Percentiles rank a stretch among this genome's conserved stretches.
phyloP scores from a whole-genome alignment of 1,140 invertebrate genomes.

The Drosophila saltans region DNA sequence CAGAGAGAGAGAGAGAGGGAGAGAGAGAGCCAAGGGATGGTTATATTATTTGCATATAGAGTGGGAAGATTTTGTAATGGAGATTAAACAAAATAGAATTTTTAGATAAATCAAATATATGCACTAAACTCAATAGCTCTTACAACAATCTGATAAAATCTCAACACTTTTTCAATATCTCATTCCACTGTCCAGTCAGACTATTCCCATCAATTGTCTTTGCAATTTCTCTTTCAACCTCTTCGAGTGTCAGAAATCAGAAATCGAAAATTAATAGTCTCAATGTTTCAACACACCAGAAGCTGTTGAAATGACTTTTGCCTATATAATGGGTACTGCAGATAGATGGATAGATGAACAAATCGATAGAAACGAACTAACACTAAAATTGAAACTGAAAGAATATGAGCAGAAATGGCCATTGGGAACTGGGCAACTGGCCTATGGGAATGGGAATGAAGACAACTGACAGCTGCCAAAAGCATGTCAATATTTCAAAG shows the following conservation, averaged over 20 bases:
- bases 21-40: background rate
- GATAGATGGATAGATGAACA: slow-evolving; percentile 54
- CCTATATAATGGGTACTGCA: slow-evolving; percentile 31
- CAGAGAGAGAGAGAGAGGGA: too few relatives aligned
- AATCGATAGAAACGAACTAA: slow-evolving; percentile 28
- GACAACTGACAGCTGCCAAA: slow-evolving; percentile 44
- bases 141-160: background rate
- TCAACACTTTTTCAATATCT: slow-evolving; percentile 2
- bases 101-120: background rate
- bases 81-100: background rate
- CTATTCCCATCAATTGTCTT: slow-evolving; percentile 16
- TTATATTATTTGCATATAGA: slow-evolving; percentile 12
- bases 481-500: slow-evolving; percentile 69
- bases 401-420: slow-evolving; percentile 9
- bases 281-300: slow-evolving; percentile 38
- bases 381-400: slow-evolving; percentile 36
- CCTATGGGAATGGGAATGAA: background rate
- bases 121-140: background rate
- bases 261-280: slow-evolving; percentile 63
- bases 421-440: slow-evolving; percentile 5
- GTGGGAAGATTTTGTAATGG: background rate
- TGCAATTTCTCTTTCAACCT: background rate
- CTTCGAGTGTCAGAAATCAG: slow-evolving; percentile 46
- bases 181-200: background rate
- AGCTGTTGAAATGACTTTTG: slow-evolving; percentile 68